Conservation (phyloP, 1,140 invertebrate genomes). For the Teleogryllus occipitalis region DNA sequence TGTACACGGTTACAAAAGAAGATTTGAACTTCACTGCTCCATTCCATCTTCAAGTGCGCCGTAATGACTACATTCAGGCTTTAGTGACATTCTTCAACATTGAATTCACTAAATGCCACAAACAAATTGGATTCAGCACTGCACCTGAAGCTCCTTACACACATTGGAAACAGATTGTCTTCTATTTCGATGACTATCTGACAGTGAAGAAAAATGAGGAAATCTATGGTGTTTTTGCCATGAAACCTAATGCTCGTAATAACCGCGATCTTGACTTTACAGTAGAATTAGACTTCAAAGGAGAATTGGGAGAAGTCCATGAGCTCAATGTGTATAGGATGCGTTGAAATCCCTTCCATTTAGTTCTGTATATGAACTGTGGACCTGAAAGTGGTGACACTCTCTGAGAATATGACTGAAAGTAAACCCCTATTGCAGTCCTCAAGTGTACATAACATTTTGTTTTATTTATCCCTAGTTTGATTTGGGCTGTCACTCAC, state of each 20-base stretch:
- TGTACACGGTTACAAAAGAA: constrained; percentile 92
- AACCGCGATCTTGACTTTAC: constrained; percentile 95
- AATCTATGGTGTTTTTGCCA: constrained; percentile 81
- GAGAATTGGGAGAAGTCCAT: constrained; percentile 81
- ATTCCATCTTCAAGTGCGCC: constrained; percentile 73
- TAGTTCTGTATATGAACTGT: background rate
- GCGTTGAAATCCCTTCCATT: constrained; percentile 55
- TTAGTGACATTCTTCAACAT: constrained; percentile 98
- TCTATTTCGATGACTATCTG: constrained; percentile 94
- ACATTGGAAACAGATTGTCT: constrained; percentile 99
- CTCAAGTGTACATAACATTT: background rate
- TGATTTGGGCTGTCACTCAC: too few relatives aligned
- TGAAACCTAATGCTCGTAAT: constrained; percentile 93
- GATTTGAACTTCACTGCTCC: constrained; percentile 88
- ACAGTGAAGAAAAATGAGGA: constrained; percentile 92
- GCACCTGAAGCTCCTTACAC: constrained; percentile 95
- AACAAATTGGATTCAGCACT: constrained; percentile 96
- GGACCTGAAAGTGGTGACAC: background rate
- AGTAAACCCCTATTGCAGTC: background rate
- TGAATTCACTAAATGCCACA: constrained; percentile 99
- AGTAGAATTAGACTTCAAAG: constrained; percentile 89
- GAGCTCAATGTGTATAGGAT: constrained; percentile 92
- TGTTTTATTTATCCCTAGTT: background rate
- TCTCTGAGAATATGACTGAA: background rate
- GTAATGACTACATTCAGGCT: constrained; percentile 97